Percentiles rank a stretch among this genome's conserved stretches.
Conservation (phyloP, 2,888 invertebrate genomes). For the Volucella zonaria region DNA sequence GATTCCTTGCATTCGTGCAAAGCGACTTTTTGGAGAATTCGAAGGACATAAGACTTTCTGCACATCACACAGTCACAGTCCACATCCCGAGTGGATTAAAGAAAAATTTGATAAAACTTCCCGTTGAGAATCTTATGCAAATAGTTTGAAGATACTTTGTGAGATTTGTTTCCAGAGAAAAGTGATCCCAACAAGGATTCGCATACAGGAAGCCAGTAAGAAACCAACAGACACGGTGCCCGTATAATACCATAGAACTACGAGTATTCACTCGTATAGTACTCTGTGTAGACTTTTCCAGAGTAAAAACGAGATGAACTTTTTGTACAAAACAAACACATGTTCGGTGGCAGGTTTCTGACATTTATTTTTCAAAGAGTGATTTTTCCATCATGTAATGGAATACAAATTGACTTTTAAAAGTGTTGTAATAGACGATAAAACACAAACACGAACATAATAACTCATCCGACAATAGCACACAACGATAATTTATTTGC, state of each 20-base stretch:
- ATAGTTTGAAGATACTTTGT: slow-evolving; percentile 56
- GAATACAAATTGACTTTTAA: slow-evolving; percentile 47
- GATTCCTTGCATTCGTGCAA: slow-evolving; percentile 31
- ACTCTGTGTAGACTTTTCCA: neutral
- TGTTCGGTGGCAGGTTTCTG: neutral
- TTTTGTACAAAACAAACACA: slow-evolving; percentile 14
- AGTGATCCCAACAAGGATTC: slow-evolving; percentile 48
- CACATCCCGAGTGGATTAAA: slow-evolving; percentile 43
- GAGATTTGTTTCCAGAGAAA: slow-evolving; percentile 50
- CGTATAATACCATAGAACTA: no score
- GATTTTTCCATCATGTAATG: slow-evolving; percentile 25
- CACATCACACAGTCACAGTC: neutral
- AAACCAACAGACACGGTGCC: neutral
- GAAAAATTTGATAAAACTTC: slow-evolving; percentile 55
- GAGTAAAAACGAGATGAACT: neutral
- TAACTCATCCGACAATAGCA: slow-evolving; percentile 65
- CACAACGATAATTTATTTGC: slow-evolving; percentile 50
- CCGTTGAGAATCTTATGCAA: slow-evolving; percentile 58
- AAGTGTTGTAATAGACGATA: slow-evolving; percentile 57
- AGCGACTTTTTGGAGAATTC: slow-evolving; percentile 4
- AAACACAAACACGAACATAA: slow-evolving; percentile 51
- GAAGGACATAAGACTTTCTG: slow-evolving; percentile 20
- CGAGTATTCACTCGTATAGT: no score
- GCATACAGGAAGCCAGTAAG: neutral
- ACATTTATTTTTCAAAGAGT: neutral